phyloP scores from a whole-genome alignment of 1,140 invertebrate species.

The Carposina sasakii region DNA sequence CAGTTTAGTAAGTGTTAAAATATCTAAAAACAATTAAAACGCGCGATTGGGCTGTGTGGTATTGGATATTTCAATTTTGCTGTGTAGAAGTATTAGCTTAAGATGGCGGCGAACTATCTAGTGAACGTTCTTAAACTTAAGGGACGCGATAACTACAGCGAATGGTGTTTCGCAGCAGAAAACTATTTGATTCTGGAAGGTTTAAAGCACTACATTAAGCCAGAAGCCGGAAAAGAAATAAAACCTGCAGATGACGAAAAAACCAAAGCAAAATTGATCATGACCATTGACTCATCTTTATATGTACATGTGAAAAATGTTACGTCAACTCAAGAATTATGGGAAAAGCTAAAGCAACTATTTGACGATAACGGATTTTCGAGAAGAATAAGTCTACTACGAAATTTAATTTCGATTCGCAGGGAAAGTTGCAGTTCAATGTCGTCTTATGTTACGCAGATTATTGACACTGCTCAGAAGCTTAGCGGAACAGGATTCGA shows the following conservation, averaged over 20 bases:
- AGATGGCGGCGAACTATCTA: no score
- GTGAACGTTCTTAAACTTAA: no score
- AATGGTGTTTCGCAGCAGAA: no score
- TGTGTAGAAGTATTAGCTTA: no score
- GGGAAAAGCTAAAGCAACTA: neutral
- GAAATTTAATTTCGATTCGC: conserved; percentile 5
- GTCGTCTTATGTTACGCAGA: neutral
- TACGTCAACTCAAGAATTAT: neutral
- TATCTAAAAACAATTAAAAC: no score
- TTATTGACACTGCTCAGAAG: neutral
- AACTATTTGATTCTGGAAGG: no score
- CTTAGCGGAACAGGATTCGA: conserved; percentile 1
- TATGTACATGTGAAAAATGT: conserved; percentile 3
- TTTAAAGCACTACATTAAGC: no score
- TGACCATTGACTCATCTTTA: neutral
- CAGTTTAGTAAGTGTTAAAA: neutral
- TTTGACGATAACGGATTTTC: conserved; percentile 3
- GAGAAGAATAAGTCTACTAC: neutral
- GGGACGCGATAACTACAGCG: no score
- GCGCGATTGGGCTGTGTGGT: no score
- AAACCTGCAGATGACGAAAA: neutral
- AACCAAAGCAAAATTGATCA: neutral
- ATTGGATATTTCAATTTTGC: no score
- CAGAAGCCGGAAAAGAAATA: no score
- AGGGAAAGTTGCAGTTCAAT: neutral